A percentile compares a stretch with the other conserved stretches of the same genome.
Conservation (phyloP, 2,797 vertebrate genomes). For the Meda fulgida region DNA sequence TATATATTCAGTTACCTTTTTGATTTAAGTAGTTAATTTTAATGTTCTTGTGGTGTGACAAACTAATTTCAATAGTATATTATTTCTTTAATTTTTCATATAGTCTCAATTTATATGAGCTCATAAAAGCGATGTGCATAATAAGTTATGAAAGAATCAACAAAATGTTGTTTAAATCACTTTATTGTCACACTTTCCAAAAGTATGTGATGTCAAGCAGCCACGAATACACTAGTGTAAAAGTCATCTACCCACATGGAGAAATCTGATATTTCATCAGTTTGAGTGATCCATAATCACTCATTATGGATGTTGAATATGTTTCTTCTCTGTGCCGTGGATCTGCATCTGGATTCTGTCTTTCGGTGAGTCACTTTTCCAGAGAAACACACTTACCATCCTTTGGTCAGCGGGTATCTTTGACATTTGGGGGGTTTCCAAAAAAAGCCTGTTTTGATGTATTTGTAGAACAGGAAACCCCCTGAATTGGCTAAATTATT, state of each 20-base stretch:
- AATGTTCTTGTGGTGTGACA: no score
- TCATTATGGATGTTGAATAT: not conserved
- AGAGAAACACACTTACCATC: not conserved
- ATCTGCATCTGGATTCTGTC: slow-evolving; percentile 14
- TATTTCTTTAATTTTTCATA: not conserved
- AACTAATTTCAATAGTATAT: no score
- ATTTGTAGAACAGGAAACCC: slow-evolving; percentile 42
- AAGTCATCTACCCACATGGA: not conserved
- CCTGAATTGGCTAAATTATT: not conserved
- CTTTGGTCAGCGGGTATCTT: slow-evolving; percentile 14
- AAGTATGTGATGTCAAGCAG: not conserved
- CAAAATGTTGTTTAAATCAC: not conserved
- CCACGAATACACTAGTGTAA: not conserved
- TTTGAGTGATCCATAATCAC: not conserved
- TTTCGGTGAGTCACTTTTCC: slow-evolving; percentile 49
- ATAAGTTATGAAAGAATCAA: no score
- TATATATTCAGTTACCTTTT: no score
- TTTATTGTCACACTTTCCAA: not conserved
- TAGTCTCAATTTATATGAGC: not conserved
- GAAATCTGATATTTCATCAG: not conserved
- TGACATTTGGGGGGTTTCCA: slow-evolving; percentile 4
- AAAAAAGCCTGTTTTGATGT: slow-evolving; percentile 11
- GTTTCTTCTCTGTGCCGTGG: not conserved
- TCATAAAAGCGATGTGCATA: not conserved
- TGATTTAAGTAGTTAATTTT: no score